phyloP scores from a whole-genome alignment of 2,113 vertebrate species.

The Ardeotis arabs region DNA sequence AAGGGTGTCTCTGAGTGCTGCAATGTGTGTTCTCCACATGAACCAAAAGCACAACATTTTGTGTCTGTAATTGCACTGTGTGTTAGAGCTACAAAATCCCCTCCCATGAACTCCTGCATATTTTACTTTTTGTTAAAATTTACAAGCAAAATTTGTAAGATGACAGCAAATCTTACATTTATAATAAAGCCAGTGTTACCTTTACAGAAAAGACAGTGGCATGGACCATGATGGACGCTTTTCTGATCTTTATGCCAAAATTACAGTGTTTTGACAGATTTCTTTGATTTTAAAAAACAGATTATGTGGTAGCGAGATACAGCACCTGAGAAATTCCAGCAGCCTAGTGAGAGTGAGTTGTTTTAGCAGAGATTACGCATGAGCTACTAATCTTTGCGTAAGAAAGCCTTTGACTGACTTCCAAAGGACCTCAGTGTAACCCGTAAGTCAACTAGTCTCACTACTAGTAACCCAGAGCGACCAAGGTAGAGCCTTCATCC shows the following conservation, averaged over 20 bases:
- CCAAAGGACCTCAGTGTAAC: background rate
- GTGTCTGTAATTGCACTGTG: background rate
- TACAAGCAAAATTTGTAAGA: background rate
- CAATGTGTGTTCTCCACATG: background rate
- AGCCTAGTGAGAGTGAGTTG: background rate
- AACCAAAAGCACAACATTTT: background rate
- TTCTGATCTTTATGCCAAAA: background rate
- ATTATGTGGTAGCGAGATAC: background rate
- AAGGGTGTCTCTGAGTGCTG: background rate
- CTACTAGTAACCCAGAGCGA: background rate
- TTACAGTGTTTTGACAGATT: background rate
- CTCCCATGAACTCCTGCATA: background rate
- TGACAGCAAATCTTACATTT: background rate
- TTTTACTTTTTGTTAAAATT: background rate
- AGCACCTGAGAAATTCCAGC: background rate
- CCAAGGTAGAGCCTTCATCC: background rate
- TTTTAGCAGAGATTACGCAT: background rate
- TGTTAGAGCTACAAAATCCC: background rate
- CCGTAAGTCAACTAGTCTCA: background rate
- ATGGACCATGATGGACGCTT: accelerated
- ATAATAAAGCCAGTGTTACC: background rate
- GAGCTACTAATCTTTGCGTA: constrained; percentile 7
- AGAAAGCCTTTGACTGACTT: constrained; percentile 21
- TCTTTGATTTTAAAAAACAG: background rate
- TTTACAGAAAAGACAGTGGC: background rate